Conservation (phyloP, 2,888 invertebrate genomes). For the Lycaena phlaeas region DNA sequence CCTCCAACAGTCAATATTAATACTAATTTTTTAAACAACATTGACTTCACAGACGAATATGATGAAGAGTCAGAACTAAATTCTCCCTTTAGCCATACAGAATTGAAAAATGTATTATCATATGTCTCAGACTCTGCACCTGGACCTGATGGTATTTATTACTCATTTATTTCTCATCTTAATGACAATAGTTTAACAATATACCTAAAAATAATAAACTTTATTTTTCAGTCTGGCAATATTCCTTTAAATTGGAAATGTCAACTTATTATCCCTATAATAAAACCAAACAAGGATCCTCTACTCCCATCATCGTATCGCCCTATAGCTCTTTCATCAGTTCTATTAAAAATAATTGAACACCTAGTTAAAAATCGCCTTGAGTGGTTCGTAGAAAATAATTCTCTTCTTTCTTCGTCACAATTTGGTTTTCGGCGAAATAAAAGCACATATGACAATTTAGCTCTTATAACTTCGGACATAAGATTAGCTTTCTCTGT, state of each 20-base stretch:
- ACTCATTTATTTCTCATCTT: too few relatives aligned
- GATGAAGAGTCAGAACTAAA: too few relatives aligned
- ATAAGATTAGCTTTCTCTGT: constrained; percentile 1
- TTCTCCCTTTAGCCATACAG: too few relatives aligned
- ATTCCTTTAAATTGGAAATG: neutral
- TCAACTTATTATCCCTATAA: neutral
- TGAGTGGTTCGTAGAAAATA: constrained; percentile 16
- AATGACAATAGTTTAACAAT: too few relatives aligned
- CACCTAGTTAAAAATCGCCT: constrained; percentile 16
- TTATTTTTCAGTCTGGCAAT: neutral
- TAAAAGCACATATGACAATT: constrained; percentile 10
- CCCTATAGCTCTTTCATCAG: constrained; percentile 15
- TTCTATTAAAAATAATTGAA: constrained; percentile 12
- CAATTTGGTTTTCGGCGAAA: constrained; percentile 20
- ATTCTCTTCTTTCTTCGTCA: constrained; percentile 7
- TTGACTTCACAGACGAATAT: too few relatives aligned
- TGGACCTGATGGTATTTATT: too few relatives aligned
- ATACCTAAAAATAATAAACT: neutral
- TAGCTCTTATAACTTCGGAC: constrained; percentile 11
- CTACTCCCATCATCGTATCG: constrained; percentile 9
- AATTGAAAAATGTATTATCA: too few relatives aligned
- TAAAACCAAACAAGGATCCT: neutral
- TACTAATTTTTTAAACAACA: too few relatives aligned
- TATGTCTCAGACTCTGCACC: too few relatives aligned
- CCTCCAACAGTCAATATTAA: too few relatives aligned